These are phyloP conservation scores for Propithecus deckenii DNA, from an alignment of 2,797 vertebrate species.

Conservation along the genomic window DNA sequence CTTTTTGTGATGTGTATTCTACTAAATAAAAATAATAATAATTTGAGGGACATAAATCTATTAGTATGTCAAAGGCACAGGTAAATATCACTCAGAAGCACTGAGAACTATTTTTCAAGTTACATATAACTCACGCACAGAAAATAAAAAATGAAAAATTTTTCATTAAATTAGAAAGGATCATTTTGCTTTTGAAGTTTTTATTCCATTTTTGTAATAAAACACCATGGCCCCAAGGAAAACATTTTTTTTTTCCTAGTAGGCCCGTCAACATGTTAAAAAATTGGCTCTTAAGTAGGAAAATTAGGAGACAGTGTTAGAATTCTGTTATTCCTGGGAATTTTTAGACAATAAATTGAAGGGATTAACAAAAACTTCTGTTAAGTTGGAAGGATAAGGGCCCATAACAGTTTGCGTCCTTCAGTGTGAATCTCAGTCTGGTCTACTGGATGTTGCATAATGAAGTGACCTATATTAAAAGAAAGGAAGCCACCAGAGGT, in stretches of 20 bases:
- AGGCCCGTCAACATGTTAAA: not conserved
- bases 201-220: no score
- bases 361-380: not conserved
- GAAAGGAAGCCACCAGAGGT: not conserved
- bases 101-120: not conserved
- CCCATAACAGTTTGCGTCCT: not conserved
- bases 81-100: not conserved
- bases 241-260: no score
- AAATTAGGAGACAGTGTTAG: conserved; percentile 28
- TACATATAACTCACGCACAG: no score
- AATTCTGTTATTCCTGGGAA: conserved; percentile 49
- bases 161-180: no score
- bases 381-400: not conserved
- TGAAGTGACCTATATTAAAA: not conserved
- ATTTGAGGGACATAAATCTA: not conserved
- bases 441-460: not conserved
- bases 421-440: not conserved
- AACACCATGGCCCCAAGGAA: no score
- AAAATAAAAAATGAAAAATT: no score
- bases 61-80: not conserved
- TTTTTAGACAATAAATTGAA: conserved; percentile 28
- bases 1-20: not conserved
- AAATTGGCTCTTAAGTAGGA: not conserved
- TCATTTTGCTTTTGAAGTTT: no score
- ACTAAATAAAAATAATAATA: conserved; percentile 26